Conservation (phyloP, 2,113 vertebrate genomes). For the Bujurquina vittata region DNA sequence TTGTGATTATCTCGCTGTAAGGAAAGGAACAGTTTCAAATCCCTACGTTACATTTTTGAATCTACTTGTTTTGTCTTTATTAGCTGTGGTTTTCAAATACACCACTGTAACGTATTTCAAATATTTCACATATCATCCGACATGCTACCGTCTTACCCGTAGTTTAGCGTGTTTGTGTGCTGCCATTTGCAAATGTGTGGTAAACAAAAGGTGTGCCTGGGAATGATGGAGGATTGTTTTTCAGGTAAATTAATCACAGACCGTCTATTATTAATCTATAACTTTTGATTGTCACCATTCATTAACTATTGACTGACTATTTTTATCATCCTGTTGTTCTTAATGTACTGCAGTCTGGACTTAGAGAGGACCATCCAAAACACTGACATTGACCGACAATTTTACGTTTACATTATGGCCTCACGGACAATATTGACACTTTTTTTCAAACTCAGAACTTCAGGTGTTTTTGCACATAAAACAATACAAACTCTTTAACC, state of each 20-base stretch:
- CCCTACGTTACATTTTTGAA: neutral
- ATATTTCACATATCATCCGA: neutral
- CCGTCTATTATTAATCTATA: neutral
- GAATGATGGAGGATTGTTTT: neutral
- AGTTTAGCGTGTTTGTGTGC: neutral
- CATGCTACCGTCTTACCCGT: neutral
- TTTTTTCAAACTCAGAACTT: slow-evolving; percentile 12
- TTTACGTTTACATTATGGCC: neutral
- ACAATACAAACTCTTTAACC: slow-evolving; percentile 30
- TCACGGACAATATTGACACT: slow-evolving; percentile 7
- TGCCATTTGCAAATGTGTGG: neutral
- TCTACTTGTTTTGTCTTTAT: neutral
- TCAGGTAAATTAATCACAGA: neutral
- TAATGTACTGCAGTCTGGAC: neutral
- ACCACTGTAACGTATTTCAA: neutral
- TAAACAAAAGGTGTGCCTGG: neutral
- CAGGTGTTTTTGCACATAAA: neutral
- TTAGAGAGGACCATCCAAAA: neutral
- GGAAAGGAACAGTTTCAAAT: neutral
- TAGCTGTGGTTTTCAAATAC: neutral
- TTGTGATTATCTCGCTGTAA: neutral
- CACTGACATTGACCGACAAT: neutral
- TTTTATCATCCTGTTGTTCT: neutral
- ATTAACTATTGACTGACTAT: neutral
- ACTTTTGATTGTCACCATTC: neutral